Evolutionary conservation across 2,797 vertebrate species (phyloP), one percentile per base, ranked within the genome.

Genomic region (Bucorvus abyssinicus): DNA sequence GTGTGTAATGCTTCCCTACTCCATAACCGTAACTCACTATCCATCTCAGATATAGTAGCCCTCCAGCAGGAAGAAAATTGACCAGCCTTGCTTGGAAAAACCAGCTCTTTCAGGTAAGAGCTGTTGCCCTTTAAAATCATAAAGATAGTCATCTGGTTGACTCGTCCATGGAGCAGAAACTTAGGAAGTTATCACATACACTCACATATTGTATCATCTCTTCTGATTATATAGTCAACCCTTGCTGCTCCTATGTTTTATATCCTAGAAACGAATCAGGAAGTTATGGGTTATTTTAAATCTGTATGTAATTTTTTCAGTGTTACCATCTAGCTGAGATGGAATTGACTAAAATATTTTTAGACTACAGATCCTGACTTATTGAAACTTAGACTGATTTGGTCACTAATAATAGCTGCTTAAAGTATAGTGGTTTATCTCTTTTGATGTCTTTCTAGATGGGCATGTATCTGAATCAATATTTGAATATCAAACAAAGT

Each of bases 31-130:
- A 68, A 68, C 64, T 57, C 57, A n/a, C 3, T 1, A 38, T 14
- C 19, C 21, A 14, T 57, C 23, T 84, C 34, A 34, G 23, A 63
- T 12, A 7, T 3, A 47, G 29, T 34, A 65, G 26, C 20, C n/a
- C 17, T 65, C 9, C 18, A 50, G 30, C 7, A 34, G 56, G 49
- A 74, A 55, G 47, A 78, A 71, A 87, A 70, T 8, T 1, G 2
- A 45, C 7, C 22, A 34, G 12, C 7, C 16, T 59, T 93, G 26
- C 12, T 30, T 82, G 59, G 15, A 36, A 81, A 77, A 73, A 34
- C 0, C 38, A 42, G 1, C 10, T 53, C 0, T 1, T 69, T 65
- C 32, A 53, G 49, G 23, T 49, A 26, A 6, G 38, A 40, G 38
- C 12, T 21, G 14, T 36, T n/a, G 13, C 5, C 14, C 49, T 61